These are phyloP conservation scores for Nemotelus nigrinus DNA, from an alignment of 2,888 invertebrate species.

Conservation along the genomic window DNA sequence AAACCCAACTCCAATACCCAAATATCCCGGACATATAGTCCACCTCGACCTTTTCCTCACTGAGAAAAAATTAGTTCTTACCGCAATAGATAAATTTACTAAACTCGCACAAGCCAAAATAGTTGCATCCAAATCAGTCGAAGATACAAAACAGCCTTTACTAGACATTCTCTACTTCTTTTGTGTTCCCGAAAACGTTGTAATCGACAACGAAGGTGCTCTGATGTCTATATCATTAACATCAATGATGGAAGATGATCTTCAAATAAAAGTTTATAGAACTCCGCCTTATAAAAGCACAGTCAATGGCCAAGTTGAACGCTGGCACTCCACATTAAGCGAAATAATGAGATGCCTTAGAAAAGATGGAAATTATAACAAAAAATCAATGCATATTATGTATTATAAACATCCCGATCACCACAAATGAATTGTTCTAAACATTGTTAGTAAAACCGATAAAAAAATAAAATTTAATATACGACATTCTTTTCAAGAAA, in stretches of 20 bases:
- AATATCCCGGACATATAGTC: constrained; percentile 30
- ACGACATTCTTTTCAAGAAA: neutral
- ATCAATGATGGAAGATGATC: constrained; percentile 12
- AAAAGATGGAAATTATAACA: constrained; percentile 23
- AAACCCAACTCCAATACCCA: neutral
- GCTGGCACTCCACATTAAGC: constrained; percentile 37
- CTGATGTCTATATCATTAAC: constrained; percentile 31
- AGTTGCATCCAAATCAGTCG: constrained; percentile 35
- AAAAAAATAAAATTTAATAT: too few species aligned
- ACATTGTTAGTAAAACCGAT: too few species aligned
- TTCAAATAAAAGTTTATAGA: too few species aligned
- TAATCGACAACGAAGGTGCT: neutral
- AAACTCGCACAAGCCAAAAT: constrained; percentile 33
- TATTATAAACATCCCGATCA: too few species aligned
- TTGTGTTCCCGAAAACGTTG: constrained; percentile 32
- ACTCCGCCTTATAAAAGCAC: constrained; percentile 35
- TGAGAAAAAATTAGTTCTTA: constrained; percentile 23
- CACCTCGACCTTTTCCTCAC: neutral
- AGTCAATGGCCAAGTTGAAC: constrained; percentile 39
- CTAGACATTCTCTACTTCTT: constrained; percentile 40
- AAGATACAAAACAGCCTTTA: constrained; percentile 36
- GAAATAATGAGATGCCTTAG: constrained; percentile 40
- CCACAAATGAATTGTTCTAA: too few species aligned
- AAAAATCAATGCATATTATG: neutral
- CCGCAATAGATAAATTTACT: constrained; percentile 45